These are phyloP conservation scores for Gastracanthus pulcherrimus DNA, from an alignment of 2,888 invertebrate genomes.

Conservation along the genomic window DNA sequence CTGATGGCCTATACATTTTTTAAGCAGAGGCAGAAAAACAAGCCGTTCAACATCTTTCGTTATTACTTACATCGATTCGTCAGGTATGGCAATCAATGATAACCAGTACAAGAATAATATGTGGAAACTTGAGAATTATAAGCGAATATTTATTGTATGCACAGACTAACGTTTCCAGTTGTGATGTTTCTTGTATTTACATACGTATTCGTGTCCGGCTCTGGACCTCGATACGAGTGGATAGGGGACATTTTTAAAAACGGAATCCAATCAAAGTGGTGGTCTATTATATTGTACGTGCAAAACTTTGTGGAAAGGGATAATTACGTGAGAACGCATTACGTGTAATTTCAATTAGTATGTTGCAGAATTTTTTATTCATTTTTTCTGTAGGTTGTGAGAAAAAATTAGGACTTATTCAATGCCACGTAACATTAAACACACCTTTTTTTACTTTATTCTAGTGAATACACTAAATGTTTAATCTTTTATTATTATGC, in stretches of 20 bases:
- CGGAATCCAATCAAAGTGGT: conserved; percentile 78
- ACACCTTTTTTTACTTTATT: too few relatives aligned
- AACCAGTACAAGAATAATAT: too few relatives aligned
- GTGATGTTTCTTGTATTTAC: neutral
- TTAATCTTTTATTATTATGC: too few relatives aligned
- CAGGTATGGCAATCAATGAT: too few relatives aligned
- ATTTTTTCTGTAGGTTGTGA: too few relatives aligned
- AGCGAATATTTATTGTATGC: neutral
- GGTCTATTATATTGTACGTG: conserved; percentile 78
- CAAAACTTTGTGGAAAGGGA: conserved; percentile 78
- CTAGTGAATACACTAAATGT: too few relatives aligned
- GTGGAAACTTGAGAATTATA: neutral
- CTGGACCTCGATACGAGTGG: conserved; percentile 77
- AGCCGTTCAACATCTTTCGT: neutral
- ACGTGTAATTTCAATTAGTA: neutral
- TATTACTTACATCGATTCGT: neutral
- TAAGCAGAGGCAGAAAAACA: neutral
- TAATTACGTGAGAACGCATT: conserved; percentile 69
- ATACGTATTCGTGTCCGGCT: conserved; percentile 66
- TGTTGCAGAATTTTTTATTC: too few relatives aligned
- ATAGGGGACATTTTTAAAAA: conserved; percentile 61
- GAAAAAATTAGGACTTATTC: too few relatives aligned
- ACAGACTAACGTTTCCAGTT: neutral
- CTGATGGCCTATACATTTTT: neutral
- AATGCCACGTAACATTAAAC: too few relatives aligned